phyloP scores from a whole-genome alignment of 2,113 vertebrate species.

The Gambusia holbrooki region DNA sequence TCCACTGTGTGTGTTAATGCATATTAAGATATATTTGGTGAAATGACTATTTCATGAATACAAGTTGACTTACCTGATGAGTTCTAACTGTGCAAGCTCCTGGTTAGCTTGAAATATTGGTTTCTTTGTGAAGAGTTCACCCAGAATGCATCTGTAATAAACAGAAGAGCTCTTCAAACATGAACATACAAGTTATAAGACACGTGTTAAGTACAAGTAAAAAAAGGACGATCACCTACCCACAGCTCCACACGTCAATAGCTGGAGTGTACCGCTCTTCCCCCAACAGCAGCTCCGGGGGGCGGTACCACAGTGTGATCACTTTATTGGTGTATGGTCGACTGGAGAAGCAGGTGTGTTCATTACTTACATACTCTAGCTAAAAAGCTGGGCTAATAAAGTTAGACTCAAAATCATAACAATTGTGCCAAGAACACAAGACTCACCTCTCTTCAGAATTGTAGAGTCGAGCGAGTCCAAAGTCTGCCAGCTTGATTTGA shows the following conservation, averaged over 20 bases:
- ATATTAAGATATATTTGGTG: too few species aligned
- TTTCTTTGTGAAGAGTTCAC: constrained; percentile 98
- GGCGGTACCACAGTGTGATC: constrained; percentile 98
- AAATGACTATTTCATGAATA: too few species aligned
- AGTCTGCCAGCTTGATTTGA: constrained; percentile 96
- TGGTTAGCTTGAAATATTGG: constrained; percentile 99
- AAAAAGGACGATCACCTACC: constrained; percentile 79
- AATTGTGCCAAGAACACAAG: neutral
- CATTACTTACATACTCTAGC: neutral
- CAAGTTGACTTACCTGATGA: constrained; percentile 88
- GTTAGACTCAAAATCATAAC: neutral
- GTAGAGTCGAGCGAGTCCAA: constrained; percentile 95
- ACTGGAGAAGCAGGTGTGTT: constrained; percentile 68
- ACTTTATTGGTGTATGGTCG: constrained; percentile 99
- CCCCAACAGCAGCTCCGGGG: constrained; percentile 93
- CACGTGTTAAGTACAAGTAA: neutral
- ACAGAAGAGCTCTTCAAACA: constrained; percentile 15
- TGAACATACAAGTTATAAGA: neutral
- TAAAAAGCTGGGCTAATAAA: neutral
- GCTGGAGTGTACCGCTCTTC: constrained; percentile 96
- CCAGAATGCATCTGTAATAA: constrained; percentile 91
- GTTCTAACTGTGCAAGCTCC: constrained; percentile 95
- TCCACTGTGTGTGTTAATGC: too few species aligned
- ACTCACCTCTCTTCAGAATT: constrained; percentile 96
- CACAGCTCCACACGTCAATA: constrained; percentile 99